Conservation (phyloP, 1,140 invertebrate genomes). For the Bombus haemorrhoidalis region DNA sequence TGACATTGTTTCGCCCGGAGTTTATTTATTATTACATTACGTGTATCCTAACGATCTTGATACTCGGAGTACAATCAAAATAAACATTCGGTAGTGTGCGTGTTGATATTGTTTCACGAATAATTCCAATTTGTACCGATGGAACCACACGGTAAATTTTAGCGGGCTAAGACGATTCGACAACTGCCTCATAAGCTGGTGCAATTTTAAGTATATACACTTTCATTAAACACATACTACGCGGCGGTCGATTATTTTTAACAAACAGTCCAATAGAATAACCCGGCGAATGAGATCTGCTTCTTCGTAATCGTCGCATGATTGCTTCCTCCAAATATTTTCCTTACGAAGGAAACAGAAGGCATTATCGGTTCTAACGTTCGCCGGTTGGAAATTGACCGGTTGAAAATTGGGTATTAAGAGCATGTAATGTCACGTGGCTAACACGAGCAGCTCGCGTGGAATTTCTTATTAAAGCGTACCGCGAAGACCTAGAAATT, state of each 20-base stretch:
- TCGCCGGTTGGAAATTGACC: conserved; percentile 36
- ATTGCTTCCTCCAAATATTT: conserved; percentile 22
- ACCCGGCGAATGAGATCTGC: not conserved
- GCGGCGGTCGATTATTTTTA: not conserved
- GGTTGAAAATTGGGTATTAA: conserved; percentile 45
- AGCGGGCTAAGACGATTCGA: not conserved
- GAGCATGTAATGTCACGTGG: conserved; percentile 33
- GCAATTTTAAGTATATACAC: not conserved
- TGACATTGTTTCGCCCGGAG: too few species aligned
- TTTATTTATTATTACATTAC: too few species aligned
- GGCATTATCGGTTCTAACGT: conserved; percentile 6
- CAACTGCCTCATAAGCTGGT: not conserved
- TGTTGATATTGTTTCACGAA: not conserved
- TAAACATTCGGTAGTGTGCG: too few species aligned
- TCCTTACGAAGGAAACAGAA: not conserved
- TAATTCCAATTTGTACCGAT: not conserved
- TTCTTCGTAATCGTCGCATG: not conserved
- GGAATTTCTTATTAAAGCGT: conserved; percentile 43
- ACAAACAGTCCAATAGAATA: not conserved
- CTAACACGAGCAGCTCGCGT: not conserved
- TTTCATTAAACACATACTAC: not conserved
- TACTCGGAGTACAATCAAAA: too few species aligned
- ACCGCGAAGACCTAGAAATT: conserved; percentile 26
- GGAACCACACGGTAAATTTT: too few species aligned
- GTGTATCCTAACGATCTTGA: too few species aligned